Evolutionary conservation across 2,888 invertebrate genomes (phyloP).

Genomic region (Acleris sparsana): DNA sequence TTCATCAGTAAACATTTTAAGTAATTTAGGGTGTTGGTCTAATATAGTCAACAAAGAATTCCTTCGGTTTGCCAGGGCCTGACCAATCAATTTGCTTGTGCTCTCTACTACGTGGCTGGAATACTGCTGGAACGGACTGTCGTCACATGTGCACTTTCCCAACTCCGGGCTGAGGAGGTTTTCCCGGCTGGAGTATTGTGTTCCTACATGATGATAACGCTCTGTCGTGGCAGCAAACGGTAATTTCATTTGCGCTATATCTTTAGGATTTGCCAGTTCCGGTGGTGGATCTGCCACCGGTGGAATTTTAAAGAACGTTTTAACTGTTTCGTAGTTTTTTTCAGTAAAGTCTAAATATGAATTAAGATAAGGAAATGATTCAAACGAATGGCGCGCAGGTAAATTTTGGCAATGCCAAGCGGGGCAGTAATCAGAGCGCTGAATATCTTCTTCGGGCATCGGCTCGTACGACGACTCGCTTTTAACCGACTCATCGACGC

Average conservation of each 20-base stretch:
- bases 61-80: constrained; percentile 55
- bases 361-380: constrained; percentile 56
- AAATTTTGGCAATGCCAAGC: constrained; percentile 52
- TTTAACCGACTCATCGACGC: constrained; percentile 28
- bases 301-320: constrained; percentile 53
- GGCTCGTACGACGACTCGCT: constrained; percentile 60
- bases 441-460: constrained; percentile 56
- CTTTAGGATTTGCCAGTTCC: constrained; percentile 51
- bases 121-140: constrained; percentile 28
- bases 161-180: constrained; percentile 45
- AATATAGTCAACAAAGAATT: constrained; percentile 57
- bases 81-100: constrained; percentile 44
- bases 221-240: constrained; percentile 65
- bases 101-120: constrained; percentile 38
- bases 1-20: constrained; percentile 71
- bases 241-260: constrained; percentile 52
- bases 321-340: constrained; percentile 63
- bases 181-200: constrained; percentile 73
- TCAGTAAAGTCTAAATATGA: constrained; percentile 67
- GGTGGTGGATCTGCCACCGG: constrained; percentile 41
- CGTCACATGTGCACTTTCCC: constrained; percentile 50
- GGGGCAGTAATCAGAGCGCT: constrained; percentile 57
- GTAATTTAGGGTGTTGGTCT: constrained; percentile 60
- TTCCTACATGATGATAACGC: constrained; percentile 54
- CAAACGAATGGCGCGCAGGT: constrained; percentile 41